Evolutionary conservation across 1,140 invertebrate species (phyloP), one percentile per base, ranked within the genome.

Genomic region (Aphis craccivora): DNA sequence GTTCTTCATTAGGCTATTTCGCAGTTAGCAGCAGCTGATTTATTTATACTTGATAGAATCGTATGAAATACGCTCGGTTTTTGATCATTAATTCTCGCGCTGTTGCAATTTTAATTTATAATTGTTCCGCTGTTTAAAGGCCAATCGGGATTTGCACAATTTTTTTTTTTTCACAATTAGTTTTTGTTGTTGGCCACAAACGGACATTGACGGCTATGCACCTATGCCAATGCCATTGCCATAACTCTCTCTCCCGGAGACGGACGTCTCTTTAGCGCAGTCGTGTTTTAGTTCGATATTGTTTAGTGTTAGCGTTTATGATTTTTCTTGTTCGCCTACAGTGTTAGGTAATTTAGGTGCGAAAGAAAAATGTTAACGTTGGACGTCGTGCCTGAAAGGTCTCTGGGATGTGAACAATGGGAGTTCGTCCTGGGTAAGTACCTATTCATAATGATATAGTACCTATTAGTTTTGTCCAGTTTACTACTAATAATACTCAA

Each of bases 371-470:
- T 99, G 98, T 96, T 99, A 96, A 98, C 99, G 96, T 97, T 99
- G 95, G 98, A 99, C 96, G 98, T 99, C 95, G 97, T 99, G 94
- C 98, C 98, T 94, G 98, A 99, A 96, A 97, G 98, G 95, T 99
- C 98, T 94, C 96, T 99, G 95, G 98, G 98, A 96, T 98, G 98
- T 95, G 98, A 99, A 96, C 97, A 98, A 96, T 99, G 98, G 98
- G 98, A 99, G 96, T 99, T 99, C 96, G 97, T 99, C 95, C 96
- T 99, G 96, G 98, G 98, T 98, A 96, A 97, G 97, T 96, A 40
- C 37, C 37, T 40, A 94, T 76, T 22, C 11, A 76, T n/a, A 76
- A n/a, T 76, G 14, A n/a, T n/a, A n/a, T 76, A 18, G 14, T n/a
- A n/a, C n/a, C n/a, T n/a, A 76, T n/a, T 35, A 5, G 60, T 35